Base-by-base conservation (phyloP, 2,797 vertebrate species). In the Hypotaenidia philippensis region DNA sequence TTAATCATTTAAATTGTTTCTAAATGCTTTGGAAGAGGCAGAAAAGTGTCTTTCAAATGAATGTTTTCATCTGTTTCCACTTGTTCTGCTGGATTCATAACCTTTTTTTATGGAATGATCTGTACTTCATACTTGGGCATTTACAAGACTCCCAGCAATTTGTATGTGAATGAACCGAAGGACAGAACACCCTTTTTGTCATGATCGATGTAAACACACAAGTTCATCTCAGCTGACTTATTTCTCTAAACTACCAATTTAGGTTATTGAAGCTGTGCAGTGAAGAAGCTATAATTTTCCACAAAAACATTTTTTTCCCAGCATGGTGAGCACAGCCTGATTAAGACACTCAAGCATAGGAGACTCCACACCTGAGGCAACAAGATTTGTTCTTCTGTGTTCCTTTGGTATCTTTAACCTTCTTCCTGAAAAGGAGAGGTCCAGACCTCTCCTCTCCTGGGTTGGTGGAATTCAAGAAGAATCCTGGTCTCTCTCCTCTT, bases 81-180 rank as follows among this genome's bases (percentile, higher is more conserved):
- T 87, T n/a, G 44, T 95, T 75, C 79, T 93, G 47, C 72, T 83
- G 52, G 41, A 95, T 93, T 97, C 74, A 66, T 79, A 80, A 56
- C 55, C 25, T 81, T 83, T 59, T 92, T 86, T 89, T 57, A 74
- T 59, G 31, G 56, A 80, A 90, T 56, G 5, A 70, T 64, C 29
- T 87, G 9, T 50, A 18, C 45, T 90, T 92, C 6, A 1, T 38
- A 57, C 20, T 75, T 60, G 26, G 14, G 20, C 74, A 41, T 89
- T 80, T 78, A 36, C 53, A 90, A 76, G 61, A 56, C 6, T 59
- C n/a, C 12, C 18, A 85, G 18, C 8, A 70, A 26, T 64, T 87
- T 22, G 41, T 41, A 31, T 49, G 27, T 6, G 8, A 87, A 53
- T 5, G 15, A 18, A n/a, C 25, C 78, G 55, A 86, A 80, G 40